Base-by-base conservation (phyloP, 2,797 vertebrate species). In the Myotis planiceps region DNA sequence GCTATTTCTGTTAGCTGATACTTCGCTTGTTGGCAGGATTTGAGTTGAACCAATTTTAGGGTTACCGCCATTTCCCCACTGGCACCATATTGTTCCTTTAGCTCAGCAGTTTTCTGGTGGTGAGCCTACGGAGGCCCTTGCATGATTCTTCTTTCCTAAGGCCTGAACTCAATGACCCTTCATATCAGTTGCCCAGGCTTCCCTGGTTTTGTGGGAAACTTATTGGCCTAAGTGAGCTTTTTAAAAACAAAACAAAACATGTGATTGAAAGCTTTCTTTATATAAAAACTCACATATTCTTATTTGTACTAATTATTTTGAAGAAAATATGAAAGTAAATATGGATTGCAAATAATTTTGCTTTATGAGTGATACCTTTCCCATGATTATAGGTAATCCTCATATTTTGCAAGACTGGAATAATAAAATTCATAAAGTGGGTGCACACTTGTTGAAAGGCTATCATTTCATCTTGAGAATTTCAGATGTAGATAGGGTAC, bases 201-300 rank as follows among this genome's bases (percentile, higher is more conserved):
- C 63, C 84, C 82, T 92, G 87, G 63, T 90, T 96, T 96, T 90
- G 53, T 96, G 78, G 71, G 58, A 85, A 85, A 80, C 42, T 80
- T 68, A 65, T 2, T 32, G 78, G 42, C 51, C n/a, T 72, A 84
- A 82, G 9, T 9, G n/a, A 79, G 23, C 15, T 58, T 71, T 69
- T 53, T 72, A 80, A 66, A 66, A 66, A 19, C n/a, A 65, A 66
- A 34, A 66, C n/a, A 34, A 71, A 79, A 8, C 32, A 27, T 58
- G 15, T 23, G 27, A 81, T 76, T 42, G 45, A 81, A 82, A 78
- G 42, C 37, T 95, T 74, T 84, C 53, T 32, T 92, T 90, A 16
- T 74, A 19, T 51, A 82, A 92, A 95, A 55, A 60, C 45, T 79
- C 51, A 79, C 34, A 81, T 37, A 49, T 89, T 90, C 34, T 93